phyloP scores from a whole-genome alignment of 2,113 vertebrate genomes.

The Sturnira hondurensis region DNA sequence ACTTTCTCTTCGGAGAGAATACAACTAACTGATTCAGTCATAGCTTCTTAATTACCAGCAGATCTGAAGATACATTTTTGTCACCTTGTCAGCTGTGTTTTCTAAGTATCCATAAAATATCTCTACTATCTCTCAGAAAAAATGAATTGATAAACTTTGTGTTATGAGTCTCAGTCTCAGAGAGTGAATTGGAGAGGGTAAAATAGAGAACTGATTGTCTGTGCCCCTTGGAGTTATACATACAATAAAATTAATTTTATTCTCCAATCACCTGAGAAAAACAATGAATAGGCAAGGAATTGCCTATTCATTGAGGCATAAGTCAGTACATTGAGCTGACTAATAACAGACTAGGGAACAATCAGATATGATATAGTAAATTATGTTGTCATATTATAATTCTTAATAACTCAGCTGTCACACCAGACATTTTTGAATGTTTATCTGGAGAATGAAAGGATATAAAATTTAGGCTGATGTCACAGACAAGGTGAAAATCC shows the following conservation, averaged over 20 bases:
- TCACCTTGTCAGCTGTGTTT: background rate
- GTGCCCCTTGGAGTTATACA: background rate
- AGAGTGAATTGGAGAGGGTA: background rate
- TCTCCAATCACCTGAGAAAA: background rate
- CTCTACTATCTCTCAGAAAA: background rate
- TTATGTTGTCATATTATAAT: constrained; percentile 28
- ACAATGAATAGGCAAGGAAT: background rate
- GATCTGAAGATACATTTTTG: background rate
- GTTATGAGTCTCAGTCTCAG: background rate
- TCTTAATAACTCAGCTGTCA: constrained; percentile 52
- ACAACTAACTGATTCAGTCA: background rate
- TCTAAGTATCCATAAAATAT: background rate
- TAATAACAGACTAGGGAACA: constrained; percentile 45
- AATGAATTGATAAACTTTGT: background rate
- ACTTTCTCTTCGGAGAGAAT: background rate
- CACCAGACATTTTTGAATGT: background rate
- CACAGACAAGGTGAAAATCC: background rate
- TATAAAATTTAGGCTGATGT: background rate
- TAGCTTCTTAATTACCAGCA: background rate
- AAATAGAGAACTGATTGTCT: background rate
- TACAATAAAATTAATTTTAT: constrained; percentile 18
- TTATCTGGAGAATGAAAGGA: constrained; percentile 17
- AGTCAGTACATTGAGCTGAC: background rate
- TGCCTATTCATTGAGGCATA: constrained; percentile 50
- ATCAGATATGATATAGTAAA: background rate